Evolutionary conservation across 2,797 vertebrate species (phyloP).

Genomic region (Manis pentadactyla): DNA sequence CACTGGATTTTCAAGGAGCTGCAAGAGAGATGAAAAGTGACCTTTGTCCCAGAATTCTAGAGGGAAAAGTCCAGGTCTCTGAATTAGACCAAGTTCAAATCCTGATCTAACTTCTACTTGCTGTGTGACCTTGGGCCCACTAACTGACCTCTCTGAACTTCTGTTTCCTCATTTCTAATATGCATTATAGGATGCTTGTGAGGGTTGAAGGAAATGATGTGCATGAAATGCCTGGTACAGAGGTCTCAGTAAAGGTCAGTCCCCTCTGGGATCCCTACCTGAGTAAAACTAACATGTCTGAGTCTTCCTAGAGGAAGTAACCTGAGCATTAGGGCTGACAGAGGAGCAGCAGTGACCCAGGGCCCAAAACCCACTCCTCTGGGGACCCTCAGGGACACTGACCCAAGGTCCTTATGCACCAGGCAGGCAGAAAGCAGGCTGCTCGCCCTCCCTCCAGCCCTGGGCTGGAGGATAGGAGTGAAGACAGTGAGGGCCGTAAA

Average conservation of each 20-base stretch:
- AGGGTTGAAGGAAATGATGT: not conserved
- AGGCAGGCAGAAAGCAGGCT: not conserved
- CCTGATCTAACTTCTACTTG: not conserved
- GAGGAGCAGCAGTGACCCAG: not conserved
- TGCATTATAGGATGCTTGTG: not conserved
- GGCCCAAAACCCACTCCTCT: not conserved
- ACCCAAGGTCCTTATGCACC: not conserved
- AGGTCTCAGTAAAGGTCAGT: not conserved
- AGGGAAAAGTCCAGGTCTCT: constrained; percentile 1
- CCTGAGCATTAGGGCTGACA: not conserved
- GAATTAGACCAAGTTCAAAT: not conserved
- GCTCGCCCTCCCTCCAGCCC: too few species aligned
- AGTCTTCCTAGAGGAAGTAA: not conserved
- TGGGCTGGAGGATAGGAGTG: not conserved
- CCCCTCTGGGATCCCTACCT: not conserved
- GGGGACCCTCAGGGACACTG: not conserved
- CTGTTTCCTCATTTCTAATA: constrained; percentile 22
- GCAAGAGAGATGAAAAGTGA: not conserved
- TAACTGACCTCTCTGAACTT: not conserved
- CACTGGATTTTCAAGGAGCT: not conserved
- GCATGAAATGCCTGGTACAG: not conserved
- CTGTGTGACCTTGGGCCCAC: not conserved
- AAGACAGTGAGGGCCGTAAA: constrained; percentile 20
- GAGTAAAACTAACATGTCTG: not conserved
- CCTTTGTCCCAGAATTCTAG: not conserved